A percentile compares a stretch with the other conserved stretches of the same genome.
Evolutionary conservation across 2,113 vertebrate species (phyloP).

Genomic region (Planiliza haematocheilus): DNA sequence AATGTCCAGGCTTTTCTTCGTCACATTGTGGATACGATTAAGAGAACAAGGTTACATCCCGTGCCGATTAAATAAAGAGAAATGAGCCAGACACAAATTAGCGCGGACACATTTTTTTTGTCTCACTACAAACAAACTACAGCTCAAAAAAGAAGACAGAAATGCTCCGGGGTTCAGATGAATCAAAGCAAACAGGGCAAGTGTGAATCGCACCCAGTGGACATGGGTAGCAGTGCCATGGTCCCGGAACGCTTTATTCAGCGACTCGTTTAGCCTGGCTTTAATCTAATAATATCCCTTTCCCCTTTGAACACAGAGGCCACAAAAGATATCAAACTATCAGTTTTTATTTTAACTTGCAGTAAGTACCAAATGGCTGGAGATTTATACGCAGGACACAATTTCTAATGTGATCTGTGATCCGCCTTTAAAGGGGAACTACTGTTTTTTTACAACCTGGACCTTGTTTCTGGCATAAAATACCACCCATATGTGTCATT

Average conservation of each 20-base stretch:
- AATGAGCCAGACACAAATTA: too few relatives aligned
- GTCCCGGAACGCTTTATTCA: slow-evolving; percentile 4
- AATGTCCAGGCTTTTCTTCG: neutral
- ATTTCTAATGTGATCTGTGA: too few relatives aligned
- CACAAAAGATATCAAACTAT: slow-evolving; percentile 1
- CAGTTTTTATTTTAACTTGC: slow-evolving; percentile 4
- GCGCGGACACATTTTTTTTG: too few relatives aligned
- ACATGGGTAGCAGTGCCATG: neutral
- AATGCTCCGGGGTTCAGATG: slow-evolving; percentile 9
- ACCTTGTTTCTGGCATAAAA: too few relatives aligned
- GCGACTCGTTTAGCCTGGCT: neutral
- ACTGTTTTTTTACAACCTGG: too few relatives aligned
- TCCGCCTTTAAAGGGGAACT: too few relatives aligned
- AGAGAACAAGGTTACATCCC: neutral
- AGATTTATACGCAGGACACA: neutral
- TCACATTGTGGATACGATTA: neutral
- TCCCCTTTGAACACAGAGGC: neutral
- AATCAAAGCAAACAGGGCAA: slow-evolving; percentile 14
- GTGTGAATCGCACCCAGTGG: slow-evolving; percentile 30
- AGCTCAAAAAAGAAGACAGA: neutral
- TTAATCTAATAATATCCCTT: neutral
- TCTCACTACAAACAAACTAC: neutral
- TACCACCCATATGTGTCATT: too few relatives aligned
- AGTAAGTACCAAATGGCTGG: neutral
- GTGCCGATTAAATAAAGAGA: too few relatives aligned